A percentile compares a stretch with the other conserved stretches of the same genome.
Conservation (phyloP, 1,140 invertebrate species). For the Drosophila repleta region DNA sequence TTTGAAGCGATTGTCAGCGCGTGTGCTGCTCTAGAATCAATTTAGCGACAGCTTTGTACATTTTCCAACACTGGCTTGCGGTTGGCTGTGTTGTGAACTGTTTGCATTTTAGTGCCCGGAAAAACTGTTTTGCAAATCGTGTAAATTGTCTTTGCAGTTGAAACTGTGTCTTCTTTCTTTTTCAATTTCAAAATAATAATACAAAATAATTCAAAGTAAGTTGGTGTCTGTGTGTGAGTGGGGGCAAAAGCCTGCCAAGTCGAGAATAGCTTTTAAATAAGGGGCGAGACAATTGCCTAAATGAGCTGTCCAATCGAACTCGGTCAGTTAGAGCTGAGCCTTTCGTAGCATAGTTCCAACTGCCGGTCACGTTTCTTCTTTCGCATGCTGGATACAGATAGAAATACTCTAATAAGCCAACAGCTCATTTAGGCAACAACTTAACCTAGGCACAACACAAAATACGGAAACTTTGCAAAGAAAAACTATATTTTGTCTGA, state of each 20-base stretch:
- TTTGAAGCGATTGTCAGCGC: slow-evolving; percentile 60
- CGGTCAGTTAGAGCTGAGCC: slow-evolving; percentile 14
- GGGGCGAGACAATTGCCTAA: slow-evolving; percentile 73
- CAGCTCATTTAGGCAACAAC: slow-evolving; percentile 58
- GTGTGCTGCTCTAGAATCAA: slow-evolving; percentile 51
- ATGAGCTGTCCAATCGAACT: slow-evolving; percentile 39
- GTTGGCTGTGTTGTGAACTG: slow-evolving; percentile 44
- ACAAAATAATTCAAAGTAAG: slow-evolving; percentile 22
- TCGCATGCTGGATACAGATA: slow-evolving; percentile 1
- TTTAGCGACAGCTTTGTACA: slow-evolving; percentile 57
- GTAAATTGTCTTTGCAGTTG: slow-evolving; percentile 63
- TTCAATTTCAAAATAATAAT: slow-evolving; percentile 47
- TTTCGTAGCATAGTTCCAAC: slow-evolving; percentile 11
- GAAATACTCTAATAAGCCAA: not conserved
- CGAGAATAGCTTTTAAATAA: slow-evolving; percentile 79
- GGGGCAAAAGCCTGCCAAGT: slow-evolving; percentile 84
- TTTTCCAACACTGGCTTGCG: slow-evolving; percentile 46
- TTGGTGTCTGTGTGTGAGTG: slow-evolving; percentile 33
- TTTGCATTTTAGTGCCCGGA: slow-evolving; percentile 58
- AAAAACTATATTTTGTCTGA: not conserved
- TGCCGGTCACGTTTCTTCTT: not conserved
- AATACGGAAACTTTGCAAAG: slow-evolving; percentile 14
- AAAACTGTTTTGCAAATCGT: slow-evolving; percentile 51
- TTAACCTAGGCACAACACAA: slow-evolving; percentile 62
- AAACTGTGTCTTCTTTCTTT: slow-evolving; percentile 56